These are phyloP conservation scores for Ips typographus DNA, from an alignment of 1,140 invertebrate genomes.

Conservation along the genomic window DNA sequence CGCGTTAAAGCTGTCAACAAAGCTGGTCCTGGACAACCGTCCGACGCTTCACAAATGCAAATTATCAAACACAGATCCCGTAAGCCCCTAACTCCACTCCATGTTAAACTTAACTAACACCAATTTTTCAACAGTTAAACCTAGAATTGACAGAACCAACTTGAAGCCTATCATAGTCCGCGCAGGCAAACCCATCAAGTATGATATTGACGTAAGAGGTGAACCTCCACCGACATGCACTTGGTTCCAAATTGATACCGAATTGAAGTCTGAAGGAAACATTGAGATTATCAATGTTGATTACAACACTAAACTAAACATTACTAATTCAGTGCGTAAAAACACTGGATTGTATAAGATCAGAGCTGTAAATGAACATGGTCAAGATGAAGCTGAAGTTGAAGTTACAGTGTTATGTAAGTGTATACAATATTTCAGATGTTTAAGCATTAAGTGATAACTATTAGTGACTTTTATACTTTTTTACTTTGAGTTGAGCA, in stretches of 20 bases:
- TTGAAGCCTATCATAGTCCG: slow-evolving; percentile 87
- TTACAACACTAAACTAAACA: slow-evolving; percentile 89
- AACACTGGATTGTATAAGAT: slow-evolving; percentile 92
- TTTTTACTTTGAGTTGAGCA: no score
- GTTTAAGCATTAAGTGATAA: no score
- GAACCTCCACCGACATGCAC: slow-evolving; percentile 91
- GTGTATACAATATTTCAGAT: slow-evolving; percentile 37
- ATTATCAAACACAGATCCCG: slow-evolving; percentile 86
- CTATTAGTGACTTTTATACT: no score
- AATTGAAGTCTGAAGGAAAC: slow-evolving; percentile 65
- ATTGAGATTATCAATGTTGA: slow-evolving; percentile 87
- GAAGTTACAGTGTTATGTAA: slow-evolving; percentile 88
- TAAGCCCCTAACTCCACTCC: slow-evolving; percentile 56
- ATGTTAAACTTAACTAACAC: not conserved
- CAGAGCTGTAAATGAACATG: slow-evolving; percentile 87
- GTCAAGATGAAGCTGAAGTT: slow-evolving; percentile 89
- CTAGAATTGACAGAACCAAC: slow-evolving; percentile 94
- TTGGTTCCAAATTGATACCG: slow-evolving; percentile 71
- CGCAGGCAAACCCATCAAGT: slow-evolving; percentile 89
- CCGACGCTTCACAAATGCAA: slow-evolving; percentile 90
- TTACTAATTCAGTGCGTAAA: slow-evolving; percentile 79
- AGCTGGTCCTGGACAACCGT: slow-evolving; percentile 90
- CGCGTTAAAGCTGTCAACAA: slow-evolving; percentile 95
- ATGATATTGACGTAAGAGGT: slow-evolving; percentile 91
- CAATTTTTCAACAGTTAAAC: slow-evolving; percentile 70